phyloP scores from a whole-genome alignment of 2,113 vertebrate species.

The Brachirus orientalis region DNA sequence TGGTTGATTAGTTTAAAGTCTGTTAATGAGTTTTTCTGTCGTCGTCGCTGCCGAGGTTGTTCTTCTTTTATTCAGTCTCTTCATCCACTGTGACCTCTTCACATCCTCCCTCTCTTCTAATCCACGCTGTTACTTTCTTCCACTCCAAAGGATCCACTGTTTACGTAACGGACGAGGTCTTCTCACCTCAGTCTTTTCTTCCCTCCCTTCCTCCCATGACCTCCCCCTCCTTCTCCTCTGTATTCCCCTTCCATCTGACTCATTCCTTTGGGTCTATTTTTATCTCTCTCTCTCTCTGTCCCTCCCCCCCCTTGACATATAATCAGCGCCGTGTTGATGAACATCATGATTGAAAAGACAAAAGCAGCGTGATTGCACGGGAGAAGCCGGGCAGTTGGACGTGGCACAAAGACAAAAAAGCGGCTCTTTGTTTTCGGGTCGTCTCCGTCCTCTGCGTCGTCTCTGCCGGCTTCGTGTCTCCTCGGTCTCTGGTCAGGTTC shows the following conservation, averaged over 20 bases:
- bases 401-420: conserved; percentile 37
- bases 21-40: no score
- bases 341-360: conserved; percentile 70
- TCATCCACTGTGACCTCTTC: conserved; percentile 6
- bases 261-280: conserved; percentile 82
- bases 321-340: conserved; percentile 69
- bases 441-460: conserved; percentile 16
- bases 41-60: no score
- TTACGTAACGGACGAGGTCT: conserved; percentile 74
- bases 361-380: conserved; percentile 52
- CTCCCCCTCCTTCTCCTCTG: conserved; percentile 49
- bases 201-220: conserved; percentile 54
- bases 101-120: conserved; percentile 17
- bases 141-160: conserved; percentile 60
- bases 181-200: conserved; percentile 26
- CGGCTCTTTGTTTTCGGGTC: conserved; percentile 29
- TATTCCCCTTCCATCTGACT: conserved; percentile 79
- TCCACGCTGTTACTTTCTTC: conserved; percentile 40
- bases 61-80: conserved; percentile 9
- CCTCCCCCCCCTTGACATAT: conserved; percentile 53
- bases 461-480: conserved; percentile 30
- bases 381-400: conserved; percentile 47
- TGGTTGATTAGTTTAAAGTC: no score
- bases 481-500: conserved; percentile 39
- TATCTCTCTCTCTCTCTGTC: conserved; percentile 61